phyloP scores from a whole-genome alignment of 2,113 vertebrate genomes.

The Scytalopus superciliaris region DNA sequence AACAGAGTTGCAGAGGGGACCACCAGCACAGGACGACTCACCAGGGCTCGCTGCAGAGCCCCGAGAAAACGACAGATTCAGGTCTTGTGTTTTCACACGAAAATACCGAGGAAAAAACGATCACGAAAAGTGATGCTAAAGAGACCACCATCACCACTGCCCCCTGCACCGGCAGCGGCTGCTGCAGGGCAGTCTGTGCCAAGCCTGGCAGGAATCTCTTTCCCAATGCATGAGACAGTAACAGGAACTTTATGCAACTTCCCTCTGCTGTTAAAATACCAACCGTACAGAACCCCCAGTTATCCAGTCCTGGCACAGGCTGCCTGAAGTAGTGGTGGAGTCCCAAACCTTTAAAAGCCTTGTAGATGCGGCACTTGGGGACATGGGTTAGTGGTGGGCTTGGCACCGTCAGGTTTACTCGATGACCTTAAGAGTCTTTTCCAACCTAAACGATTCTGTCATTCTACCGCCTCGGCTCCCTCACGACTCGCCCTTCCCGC shows the following conservation, averaged over 20 bases:
- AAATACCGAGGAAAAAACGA: not conserved
- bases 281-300: rapidly evolving
- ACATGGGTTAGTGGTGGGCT: rapidly evolving
- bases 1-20: conserved; percentile 71
- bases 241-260: not conserved
- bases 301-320: rapidly evolving
- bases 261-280: not conserved
- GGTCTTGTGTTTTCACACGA: not conserved
- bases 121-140: not conserved
- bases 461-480: rapidly evolving
- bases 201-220: not conserved
- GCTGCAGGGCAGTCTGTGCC: not conserved
- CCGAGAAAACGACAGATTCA: not conserved
- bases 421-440: rapidly evolving
- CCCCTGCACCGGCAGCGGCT: not conserved
- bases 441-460: rapidly evolving
- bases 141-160: not conserved
- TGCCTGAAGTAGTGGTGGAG: not conserved
- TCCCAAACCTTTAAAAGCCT: not conserved
- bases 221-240: rapidly evolving
- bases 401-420: rapidly evolving
- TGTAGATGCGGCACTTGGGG: rapidly evolving
- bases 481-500: rapidly evolving
- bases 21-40: conserved; percentile 73
- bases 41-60: not conserved